Base-by-base conservation (phyloP, 2,113 vertebrate genomes). In the Anhinga rufa region DNA sequence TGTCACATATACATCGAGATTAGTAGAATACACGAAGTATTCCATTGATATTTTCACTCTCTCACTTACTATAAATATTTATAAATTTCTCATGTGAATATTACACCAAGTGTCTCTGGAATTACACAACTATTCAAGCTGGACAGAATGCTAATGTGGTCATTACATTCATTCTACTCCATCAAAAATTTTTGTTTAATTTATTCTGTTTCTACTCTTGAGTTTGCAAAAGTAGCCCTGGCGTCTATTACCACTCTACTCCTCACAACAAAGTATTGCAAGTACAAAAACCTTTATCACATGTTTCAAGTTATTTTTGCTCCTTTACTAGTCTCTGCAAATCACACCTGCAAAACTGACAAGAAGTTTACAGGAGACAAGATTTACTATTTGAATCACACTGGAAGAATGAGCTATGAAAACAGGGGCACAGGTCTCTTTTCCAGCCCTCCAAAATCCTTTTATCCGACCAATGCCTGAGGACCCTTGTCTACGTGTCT, bases 401-500 rank as follows among this genome's bases (percentile, higher is more conserved):
- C 10, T 58, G 51, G 36, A 62, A 66, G 40, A 88, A 88, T 5
- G 13, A 91, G 26, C 29, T 69, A 69, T 21, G 42, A 38, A 44
- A 65, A 61, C 7, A 28, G 38, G 4, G 31, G 20, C 34, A 80
- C 17, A 69, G 36, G 17, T 36, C 21, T 55, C 32, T 78, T 58
- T 52, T 75, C 34, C 29, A 62, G 4, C 38, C 10, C 49, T 74
- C 32, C 31, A 49, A 90, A 93, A 81, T 38, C 36, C 22, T 81
- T 38, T 75, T 54, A 81, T 65, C 36, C 5, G 6, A 51, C 12
- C 69, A 91, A 13, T 16, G n/a, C 60, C 54, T 26, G 32, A 44
- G 32, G n/a, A 80, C 12, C 18, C 14, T 21, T 52, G 28, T 14
- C 58, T 20, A 16, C 0, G 0, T 6, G 6, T 38, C n/a, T 78